These are phyloP conservation scores for Entomobrya multifasciata DNA, from an alignment of 2,888 invertebrate species.

Conservation along the genomic window DNA sequence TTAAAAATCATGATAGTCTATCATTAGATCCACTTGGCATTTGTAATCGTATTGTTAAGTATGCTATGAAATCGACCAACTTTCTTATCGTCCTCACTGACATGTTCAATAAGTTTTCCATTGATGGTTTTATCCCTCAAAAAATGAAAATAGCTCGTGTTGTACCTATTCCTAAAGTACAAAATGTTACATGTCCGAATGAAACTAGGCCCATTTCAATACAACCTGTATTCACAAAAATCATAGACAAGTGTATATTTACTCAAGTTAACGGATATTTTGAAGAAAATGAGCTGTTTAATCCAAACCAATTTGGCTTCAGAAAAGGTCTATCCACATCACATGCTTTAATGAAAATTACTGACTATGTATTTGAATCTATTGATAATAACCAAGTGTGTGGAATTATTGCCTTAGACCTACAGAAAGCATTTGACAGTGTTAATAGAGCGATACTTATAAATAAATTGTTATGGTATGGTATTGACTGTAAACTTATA, in stretches of 20 bases:
- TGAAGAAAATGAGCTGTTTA: not conserved
- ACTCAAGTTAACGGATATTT: not conserved
- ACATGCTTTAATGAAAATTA: too few relatives aligned
- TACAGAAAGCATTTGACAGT: too few relatives aligned
- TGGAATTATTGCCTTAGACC: too few relatives aligned
- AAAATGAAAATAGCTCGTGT: not conserved
- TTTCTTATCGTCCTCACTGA: not conserved
- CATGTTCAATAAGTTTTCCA: not conserved
- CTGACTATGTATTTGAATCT: too few relatives aligned
- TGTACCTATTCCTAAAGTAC: not conserved
- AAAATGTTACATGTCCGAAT: not conserved
- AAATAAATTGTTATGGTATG: too few relatives aligned
- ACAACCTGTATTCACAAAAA: not conserved
- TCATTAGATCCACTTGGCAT: conserved; percentile 28
- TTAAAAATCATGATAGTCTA: conserved; percentile 11
- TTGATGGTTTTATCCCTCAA: not conserved
- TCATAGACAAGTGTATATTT: not conserved
- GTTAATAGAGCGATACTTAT: too few relatives aligned
- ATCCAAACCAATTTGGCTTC: not conserved
- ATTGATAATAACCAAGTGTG: too few relatives aligned
- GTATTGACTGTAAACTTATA: too few relatives aligned
- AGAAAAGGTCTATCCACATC: too few relatives aligned
- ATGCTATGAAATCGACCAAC: not conserved
- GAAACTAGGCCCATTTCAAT: not conserved
- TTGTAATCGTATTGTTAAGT: not conserved